A percentile compares a stretch with the other conserved stretches of the same genome.
Evolutionary conservation across 2,113 vertebrate species (phyloP).

Genomic region (Calidris pygmaea): DNA sequence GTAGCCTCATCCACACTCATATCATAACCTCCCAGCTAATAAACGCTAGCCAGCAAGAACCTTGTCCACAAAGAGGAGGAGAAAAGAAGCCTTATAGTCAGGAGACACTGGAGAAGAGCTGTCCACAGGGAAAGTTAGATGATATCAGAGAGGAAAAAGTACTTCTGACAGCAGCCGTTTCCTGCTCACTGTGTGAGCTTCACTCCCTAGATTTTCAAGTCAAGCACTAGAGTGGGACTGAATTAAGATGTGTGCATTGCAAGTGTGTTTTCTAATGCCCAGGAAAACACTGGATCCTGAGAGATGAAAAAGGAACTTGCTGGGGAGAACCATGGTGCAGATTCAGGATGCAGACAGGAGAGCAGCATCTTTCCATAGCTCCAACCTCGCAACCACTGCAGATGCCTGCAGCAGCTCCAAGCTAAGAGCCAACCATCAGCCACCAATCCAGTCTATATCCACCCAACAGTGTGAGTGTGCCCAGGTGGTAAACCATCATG

Average conservation of each 20-base stretch:
- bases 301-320: background rate
- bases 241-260: background rate
- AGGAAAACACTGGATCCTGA: background rate
- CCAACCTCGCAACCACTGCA: background rate
- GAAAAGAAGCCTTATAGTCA: background rate
- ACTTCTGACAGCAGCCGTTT: background rate
- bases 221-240: background rate
- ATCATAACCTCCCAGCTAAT: background rate
- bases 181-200: background rate
- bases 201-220: background rate
- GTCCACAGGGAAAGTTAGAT: background rate
- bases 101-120: background rate
- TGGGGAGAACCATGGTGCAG: background rate
- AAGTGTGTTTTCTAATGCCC: background rate
- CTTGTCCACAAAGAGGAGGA: background rate
- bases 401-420: background rate
- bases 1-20: background rate
- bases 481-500: background rate
- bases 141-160: background rate
- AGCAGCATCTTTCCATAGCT: background rate
- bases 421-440: background rate
- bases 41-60: background rate
- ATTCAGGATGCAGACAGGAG: background rate
- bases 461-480: no score
- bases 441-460: background rate